phyloP scores from a whole-genome alignment of 2,113 vertebrate species.

The Chascanopsetta lugubris region DNA sequence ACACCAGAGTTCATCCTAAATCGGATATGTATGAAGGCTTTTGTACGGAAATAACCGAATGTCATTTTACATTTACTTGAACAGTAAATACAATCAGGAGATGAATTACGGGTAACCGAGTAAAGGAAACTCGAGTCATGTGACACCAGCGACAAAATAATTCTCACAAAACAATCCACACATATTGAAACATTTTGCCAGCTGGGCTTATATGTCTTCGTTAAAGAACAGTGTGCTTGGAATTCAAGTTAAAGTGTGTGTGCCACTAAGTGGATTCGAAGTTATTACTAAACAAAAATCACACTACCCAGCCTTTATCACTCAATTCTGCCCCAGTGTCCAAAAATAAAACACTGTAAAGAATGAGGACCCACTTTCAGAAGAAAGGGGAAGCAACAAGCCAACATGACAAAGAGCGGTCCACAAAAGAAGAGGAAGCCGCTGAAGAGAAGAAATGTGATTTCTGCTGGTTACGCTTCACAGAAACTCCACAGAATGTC shows the following conservation, averaged over 20 bases:
- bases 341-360: slow-evolving; percentile 49
- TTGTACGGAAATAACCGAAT: neutral
- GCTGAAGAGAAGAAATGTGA: slow-evolving; percentile 47
- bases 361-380: slow-evolving; percentile 40
- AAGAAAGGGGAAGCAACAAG: slow-evolving; percentile 60
- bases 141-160: neutral
- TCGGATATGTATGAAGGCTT: slow-evolving; percentile 17
- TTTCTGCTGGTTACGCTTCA: slow-evolving; percentile 40
- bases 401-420: slow-evolving; percentile 28
- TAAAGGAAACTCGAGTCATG: neutral
- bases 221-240: no score
- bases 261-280: neutral
- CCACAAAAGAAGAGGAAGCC: slow-evolving; percentile 57
- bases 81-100: neutral
- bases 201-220: no score
- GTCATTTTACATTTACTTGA: neutral
- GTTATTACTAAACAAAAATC: slow-evolving; percentile 11
- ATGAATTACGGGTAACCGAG: slow-evolving; percentile 4
- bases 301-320: slow-evolving; percentile 3
- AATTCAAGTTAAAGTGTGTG: neutral
- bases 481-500: slow-evolving; percentile 43
- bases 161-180: neutral
- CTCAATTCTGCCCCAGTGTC: slow-evolving; percentile 4
- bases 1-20: slow-evolving; percentile 14
- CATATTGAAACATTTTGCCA: neutral